Evolutionary conservation across 1,140 invertebrate genomes (phyloP).

Genomic region (Chironomus tepperi): DNA sequence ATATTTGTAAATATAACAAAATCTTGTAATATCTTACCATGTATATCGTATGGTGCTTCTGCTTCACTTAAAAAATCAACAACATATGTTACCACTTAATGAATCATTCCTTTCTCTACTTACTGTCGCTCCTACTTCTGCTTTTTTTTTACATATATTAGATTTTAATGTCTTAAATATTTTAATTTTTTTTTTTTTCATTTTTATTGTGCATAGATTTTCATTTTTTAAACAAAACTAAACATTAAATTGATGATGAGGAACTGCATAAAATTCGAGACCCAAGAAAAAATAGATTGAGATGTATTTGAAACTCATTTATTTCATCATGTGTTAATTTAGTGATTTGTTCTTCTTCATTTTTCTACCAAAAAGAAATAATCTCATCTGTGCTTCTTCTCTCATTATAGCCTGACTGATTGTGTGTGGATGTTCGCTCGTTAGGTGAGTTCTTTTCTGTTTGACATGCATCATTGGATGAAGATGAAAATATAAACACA

Average conservation of each 20-base stretch:
- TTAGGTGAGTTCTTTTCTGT: not conserved
- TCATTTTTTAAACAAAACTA: not conserved
- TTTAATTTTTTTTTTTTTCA: too few species aligned
- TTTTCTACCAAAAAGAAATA: not conserved
- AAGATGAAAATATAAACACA: not conserved
- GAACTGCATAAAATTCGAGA: conserved; percentile 7
- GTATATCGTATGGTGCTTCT: conserved; percentile 16
- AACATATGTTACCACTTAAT: conserved; percentile 24
- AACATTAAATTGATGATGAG: not conserved
- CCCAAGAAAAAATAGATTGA: not conserved
- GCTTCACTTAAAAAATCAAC: not conserved
- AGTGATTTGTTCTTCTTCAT: conserved; percentile 16
- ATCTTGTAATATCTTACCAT: not conserved
- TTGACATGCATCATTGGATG: conserved; percentile 7
- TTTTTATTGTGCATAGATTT: too few species aligned
- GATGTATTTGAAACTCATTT: conserved; percentile 7
- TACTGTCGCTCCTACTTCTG: not conserved
- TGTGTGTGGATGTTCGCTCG: too few species aligned
- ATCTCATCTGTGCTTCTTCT: not conserved
- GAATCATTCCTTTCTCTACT: not conserved
- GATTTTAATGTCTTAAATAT: too few species aligned
- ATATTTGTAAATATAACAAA: not conserved
- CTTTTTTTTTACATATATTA: not conserved
- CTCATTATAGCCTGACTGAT: not conserved
- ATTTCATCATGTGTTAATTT: conserved; percentile 23